A percentile compares a stretch with the other conserved stretches of the same genome.
Evolutionary conservation across 1,140 invertebrate species (phyloP).

Genomic region (Riptortus pedestris): DNA sequence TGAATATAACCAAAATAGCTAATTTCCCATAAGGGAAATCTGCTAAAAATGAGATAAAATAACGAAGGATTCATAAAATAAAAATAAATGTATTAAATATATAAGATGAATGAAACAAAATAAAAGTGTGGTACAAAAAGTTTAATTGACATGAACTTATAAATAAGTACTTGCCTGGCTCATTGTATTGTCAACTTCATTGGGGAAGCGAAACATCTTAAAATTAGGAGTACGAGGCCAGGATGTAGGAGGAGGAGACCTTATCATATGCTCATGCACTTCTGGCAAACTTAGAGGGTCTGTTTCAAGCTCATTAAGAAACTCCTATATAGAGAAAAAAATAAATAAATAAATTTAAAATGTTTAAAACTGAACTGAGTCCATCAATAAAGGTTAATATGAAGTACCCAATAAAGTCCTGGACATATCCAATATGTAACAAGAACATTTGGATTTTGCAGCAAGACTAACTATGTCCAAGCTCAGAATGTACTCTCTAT

Average conservation of each 20-base stretch:
- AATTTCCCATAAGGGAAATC: too few species aligned
- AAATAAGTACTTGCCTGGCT: slow-evolving; percentile 32
- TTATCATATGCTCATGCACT: slow-evolving; percentile 69
- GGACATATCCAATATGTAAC: neutral
- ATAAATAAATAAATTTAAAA: slow-evolving; percentile 6
- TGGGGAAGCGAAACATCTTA: slow-evolving; percentile 37
- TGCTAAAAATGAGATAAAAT: too few species aligned
- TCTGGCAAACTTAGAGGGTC: slow-evolving; percentile 63
- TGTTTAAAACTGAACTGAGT: neutral
- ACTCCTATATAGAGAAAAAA: slow-evolving; percentile 42
- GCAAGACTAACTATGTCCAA: too few species aligned
- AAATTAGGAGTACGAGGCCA: slow-evolving; percentile 45
- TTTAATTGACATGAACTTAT: too few species aligned
- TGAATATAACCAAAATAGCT: too few species aligned
- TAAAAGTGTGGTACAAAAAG: too few species aligned
- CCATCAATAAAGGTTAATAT: neutral
- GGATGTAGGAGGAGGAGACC: slow-evolving; percentile 64
- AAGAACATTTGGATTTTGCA: too few species aligned
- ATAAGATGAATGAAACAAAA: too few species aligned
- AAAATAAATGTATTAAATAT: too few species aligned
- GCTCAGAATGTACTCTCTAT: too few species aligned
- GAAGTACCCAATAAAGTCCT: neutral
- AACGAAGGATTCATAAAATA: too few species aligned
- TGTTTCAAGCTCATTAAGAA: slow-evolving; percentile 49
- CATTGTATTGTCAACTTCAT: slow-evolving; percentile 31